Evolutionary conservation across 2,888 invertebrate genomes (phyloP).

Genomic region (Tuta absoluta): DNA sequence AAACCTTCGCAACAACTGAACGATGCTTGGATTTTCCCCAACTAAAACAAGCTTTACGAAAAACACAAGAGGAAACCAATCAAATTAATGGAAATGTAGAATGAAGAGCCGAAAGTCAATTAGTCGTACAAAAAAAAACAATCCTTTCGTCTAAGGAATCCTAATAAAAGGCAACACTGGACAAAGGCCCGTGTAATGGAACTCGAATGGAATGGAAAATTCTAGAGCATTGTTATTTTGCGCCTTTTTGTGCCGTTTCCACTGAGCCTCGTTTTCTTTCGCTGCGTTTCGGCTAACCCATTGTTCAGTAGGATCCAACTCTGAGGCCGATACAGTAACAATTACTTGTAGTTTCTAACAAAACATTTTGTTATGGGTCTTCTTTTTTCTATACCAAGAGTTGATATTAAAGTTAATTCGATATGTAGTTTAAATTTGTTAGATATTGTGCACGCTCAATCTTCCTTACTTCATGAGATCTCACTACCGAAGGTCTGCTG

Average conservation of each 20-base stretch:
- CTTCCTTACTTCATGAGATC: too few relatives aligned
- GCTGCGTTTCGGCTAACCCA: slow-evolving; percentile 21
- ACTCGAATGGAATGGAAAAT: slow-evolving; percentile 51
- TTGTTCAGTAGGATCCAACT: not conserved
- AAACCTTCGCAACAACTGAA: too few relatives aligned
- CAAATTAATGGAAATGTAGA: slow-evolving; percentile 1
- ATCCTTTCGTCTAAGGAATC: slow-evolving; percentile 14
- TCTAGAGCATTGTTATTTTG: slow-evolving; percentile 36
- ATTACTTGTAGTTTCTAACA: not conserved
- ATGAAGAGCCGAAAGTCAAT: slow-evolving; percentile 14
- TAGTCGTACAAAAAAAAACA: slow-evolving; percentile 25
- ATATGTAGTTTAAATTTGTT: too few relatives aligned
- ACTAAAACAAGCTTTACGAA: not conserved
- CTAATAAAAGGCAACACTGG: slow-evolving; percentile 40
- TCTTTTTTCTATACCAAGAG: not conserved
- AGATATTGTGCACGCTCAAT: too few relatives aligned
- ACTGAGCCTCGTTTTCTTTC: slow-evolving; percentile 23
- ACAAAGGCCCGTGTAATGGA: slow-evolving; percentile 57
- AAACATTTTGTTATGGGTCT: not conserved
- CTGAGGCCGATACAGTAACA: not conserved
- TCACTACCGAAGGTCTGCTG: too few relatives aligned
- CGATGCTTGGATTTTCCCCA: not conserved
- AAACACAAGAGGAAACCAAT: slow-evolving; percentile 1
- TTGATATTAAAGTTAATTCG: too few relatives aligned
- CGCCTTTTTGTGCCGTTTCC: slow-evolving; percentile 23